Base-by-base conservation (phyloP, 2,888 invertebrate species). In the Caenorhabditis drosophilae region DNA sequence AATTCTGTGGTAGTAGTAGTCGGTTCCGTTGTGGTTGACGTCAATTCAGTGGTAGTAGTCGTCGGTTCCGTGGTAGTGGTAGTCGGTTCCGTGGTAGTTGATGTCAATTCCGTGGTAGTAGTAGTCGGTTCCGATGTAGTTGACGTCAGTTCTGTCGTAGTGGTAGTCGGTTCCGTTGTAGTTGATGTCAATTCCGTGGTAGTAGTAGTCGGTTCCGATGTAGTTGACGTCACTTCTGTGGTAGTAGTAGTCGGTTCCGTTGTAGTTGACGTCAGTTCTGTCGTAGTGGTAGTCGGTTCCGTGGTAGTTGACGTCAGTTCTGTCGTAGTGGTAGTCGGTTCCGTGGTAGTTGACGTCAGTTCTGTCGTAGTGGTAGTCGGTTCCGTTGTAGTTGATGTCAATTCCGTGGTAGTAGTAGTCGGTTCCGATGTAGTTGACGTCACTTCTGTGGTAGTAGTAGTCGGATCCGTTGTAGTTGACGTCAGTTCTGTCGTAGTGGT, bases 131-230 rank as follows among this genome's bases (percentile, higher is more conserved):
- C 16, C 2, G 25, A 16, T 11, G 44, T 42, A 16, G 52, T 52
- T 18, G 52, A 27, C 4, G 52, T 16, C 31, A 6, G n/a, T 12
- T 15, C 23, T 11, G 52, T 52, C 7, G 42, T 52, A 16, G 52
- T 52, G 4, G 52, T 52, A 9, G 52, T 42, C 36, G 18, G 22
- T 2, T 18, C 20, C 35, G 38, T 41, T 15, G 52, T 52, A 20
- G 52, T 52, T 25, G 52, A 11, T 6, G 52, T 27, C 31, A 15
- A 9, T 4, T 16, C 25, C 4, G 52, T 52, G 3, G 52, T 25
- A 11, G 42, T 44, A n/a, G 42, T 42, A 9, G 52, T 42, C 25
- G 26, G n/a, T 7, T 38, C 31, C 16, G 46, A 12, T 7, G 36
- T 36, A 4, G 46, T 54, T 11, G 54, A 46, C 2, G 46, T 23